Percentiles rank a stretch among this genome's conserved stretches.
Conservation (phyloP, 2,113 vertebrate species). For the Hypanus sabinus region DNA sequence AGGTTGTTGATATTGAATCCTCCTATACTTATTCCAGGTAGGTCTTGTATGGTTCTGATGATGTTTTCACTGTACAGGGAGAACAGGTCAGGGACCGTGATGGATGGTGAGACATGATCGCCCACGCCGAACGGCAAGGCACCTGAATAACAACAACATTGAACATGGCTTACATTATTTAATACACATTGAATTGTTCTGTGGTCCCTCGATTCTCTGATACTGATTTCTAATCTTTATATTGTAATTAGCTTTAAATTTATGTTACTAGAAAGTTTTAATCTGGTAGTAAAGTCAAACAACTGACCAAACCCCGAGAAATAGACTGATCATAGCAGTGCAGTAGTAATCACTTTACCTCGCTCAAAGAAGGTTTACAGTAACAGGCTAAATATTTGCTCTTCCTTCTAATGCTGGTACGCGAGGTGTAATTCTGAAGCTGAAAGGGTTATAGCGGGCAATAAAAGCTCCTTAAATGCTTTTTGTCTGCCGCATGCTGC, state of each 20-base stretch:
- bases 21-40: no score
- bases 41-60: no score
- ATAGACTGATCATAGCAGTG: no score
- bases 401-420: slow-evolving; percentile 4
- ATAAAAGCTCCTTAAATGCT: slow-evolving; percentile 31
- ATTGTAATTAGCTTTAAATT: neutral
- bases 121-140: no score
- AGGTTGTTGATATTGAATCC: no score
- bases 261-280: neutral
- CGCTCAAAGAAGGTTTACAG: slow-evolving; percentile 1
- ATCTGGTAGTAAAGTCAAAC: neutral
- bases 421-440: slow-evolving; percentile 28
- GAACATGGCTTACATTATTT: neutral
- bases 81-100: no score
- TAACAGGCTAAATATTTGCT: slow-evolving; percentile 30
- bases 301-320: neutral
- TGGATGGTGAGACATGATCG: no score
- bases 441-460: slow-evolving; percentile 29
- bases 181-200: neutral
- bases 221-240: neutral
- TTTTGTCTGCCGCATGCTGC: slow-evolving; percentile 19
- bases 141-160: no score
- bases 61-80: no score
- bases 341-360: neutral
- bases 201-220: no score